These are phyloP conservation scores for Setipinna tenuifilis DNA, from an alignment of 2,797 vertebrate species.

Conservation along the genomic window DNA sequence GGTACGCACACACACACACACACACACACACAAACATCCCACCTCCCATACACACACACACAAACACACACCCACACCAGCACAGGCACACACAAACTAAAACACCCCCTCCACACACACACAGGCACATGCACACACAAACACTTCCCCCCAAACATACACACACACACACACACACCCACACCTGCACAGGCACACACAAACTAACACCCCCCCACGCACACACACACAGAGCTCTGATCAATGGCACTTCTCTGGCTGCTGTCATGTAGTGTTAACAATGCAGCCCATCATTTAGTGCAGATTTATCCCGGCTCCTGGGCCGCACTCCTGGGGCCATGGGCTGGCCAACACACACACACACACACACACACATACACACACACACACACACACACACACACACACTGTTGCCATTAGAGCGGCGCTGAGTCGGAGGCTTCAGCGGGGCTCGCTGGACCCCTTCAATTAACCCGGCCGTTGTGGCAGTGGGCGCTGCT, in stretches of 20 bases:
- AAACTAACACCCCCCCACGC: conserved; percentile 34
- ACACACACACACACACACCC: background rate
- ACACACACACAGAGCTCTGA: conserved; percentile 51
- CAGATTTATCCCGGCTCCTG: conserved; percentile 56
- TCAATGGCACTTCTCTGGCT: conserved; percentile 61
- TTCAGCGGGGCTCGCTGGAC: background rate
- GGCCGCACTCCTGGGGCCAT: background rate
- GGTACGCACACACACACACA: conserved; percentile 19
- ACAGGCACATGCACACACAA: background rate
- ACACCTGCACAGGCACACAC: conserved; percentile 18
- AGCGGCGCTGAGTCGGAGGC: background rate
- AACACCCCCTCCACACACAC: background rate
- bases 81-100: background rate
- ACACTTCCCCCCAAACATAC: background rate
- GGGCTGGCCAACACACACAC: too few relatives aligned
- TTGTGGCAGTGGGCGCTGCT: background rate
- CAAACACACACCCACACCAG: background rate
- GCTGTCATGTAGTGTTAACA: conserved; percentile 64
- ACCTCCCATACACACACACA: background rate
- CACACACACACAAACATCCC: conserved; percentile 33
- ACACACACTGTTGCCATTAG: background rate
- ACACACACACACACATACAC: too few relatives aligned
- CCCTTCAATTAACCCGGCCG: background rate
- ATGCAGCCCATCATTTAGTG: conserved; percentile 64
- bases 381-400: too few relatives aligned